Base-by-base conservation (phyloP, 2,797 vertebrate genomes). In the Odontamblyopus lacepedii region DNA sequence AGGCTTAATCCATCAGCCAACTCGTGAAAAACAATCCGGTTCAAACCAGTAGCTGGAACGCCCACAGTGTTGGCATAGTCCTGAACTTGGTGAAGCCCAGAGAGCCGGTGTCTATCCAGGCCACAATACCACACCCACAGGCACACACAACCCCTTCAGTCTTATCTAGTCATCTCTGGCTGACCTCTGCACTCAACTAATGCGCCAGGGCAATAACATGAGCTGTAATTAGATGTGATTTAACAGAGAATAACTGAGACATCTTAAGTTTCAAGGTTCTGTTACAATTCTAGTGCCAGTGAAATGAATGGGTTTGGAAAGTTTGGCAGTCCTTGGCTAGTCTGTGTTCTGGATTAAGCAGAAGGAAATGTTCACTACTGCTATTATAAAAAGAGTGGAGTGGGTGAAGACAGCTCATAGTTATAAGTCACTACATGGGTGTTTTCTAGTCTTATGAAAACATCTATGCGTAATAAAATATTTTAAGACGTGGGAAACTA, bases 21-120 rank as follows among this genome's bases (percentile, higher is more conserved):
- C 69, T 62, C 74, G 56, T 74, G 77, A 83, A 73, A 73, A 68
- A 78, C 75, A 75, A 79, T 89, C 85, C 78, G 70, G 88, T 63
- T 85, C 75, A 78, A 90, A 88, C 89, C 89, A 89, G 91, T 83
- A 79, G 77, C 71, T 75, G 74, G 86, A 91, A 88, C 88, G 88
- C 88, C 90, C 84, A 71, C 79, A 82, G 70, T 76, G 82, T 80
- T 79, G 71, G 79, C 30, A 60, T 83, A 81, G 84, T 65, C 75
- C 82, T 84, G 85, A 85, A 89, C 89, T 87, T 91, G 85, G 86
- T 90, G 83, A 81, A 81, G 88, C 75, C 69, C 72, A 71, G 68
- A 77, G 75, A 81, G 80, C 51, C 70, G 1, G 72, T 68, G 75
- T 67, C 30, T 69, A 23, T 68, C 19, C 71, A 19, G 35, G 63